These are phyloP conservation scores for Vesta saturnalis DNA, from an alignment of 2,888 invertebrate genomes.

Conservation along the genomic window DNA sequence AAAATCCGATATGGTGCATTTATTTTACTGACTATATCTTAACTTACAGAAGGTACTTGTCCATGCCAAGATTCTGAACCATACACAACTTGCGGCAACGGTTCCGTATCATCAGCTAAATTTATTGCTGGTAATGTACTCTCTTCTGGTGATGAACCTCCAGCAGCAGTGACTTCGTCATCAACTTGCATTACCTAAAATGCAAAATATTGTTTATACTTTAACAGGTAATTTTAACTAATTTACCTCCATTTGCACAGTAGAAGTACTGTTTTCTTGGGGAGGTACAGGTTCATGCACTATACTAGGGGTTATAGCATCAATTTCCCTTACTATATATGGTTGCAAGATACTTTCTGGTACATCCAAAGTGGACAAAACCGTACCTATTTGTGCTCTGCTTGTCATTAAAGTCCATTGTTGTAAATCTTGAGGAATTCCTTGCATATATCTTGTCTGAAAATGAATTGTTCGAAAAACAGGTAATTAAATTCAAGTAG, in stretches of 20 bases:
- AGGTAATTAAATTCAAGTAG: too few relatives aligned
- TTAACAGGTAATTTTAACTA: not conserved
- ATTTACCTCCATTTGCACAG: conserved; percentile 42
- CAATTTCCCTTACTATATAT: conserved; percentile 53
- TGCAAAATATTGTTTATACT: not conserved
- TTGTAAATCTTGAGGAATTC: conserved; percentile 55
- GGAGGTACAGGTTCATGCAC: conserved; percentile 11
- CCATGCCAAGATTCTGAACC: conserved; percentile 71
- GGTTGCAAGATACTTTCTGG: conserved; percentile 53
- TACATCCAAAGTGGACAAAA: conserved; percentile 52
- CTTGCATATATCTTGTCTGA: conserved; percentile 54
- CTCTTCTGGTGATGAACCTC: conserved; percentile 43
- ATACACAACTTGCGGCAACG: conserved; percentile 64
- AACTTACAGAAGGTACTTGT: conserved; percentile 68
- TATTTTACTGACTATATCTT: too few relatives aligned
- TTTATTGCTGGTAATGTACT: conserved; percentile 38
- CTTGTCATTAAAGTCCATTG: conserved; percentile 55
- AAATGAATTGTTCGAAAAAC: too few relatives aligned
- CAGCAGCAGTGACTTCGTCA: conserved; percentile 47
- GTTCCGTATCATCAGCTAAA: conserved; percentile 54
- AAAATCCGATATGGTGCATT: too few relatives aligned
- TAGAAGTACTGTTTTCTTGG: conserved; percentile 1
- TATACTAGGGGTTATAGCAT: conserved; percentile 47
- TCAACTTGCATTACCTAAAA: conserved; percentile 67
- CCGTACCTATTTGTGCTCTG: conserved; percentile 50